phyloP scores from a whole-genome alignment of 2,797 vertebrate species.

The Liparis tanakae region DNA sequence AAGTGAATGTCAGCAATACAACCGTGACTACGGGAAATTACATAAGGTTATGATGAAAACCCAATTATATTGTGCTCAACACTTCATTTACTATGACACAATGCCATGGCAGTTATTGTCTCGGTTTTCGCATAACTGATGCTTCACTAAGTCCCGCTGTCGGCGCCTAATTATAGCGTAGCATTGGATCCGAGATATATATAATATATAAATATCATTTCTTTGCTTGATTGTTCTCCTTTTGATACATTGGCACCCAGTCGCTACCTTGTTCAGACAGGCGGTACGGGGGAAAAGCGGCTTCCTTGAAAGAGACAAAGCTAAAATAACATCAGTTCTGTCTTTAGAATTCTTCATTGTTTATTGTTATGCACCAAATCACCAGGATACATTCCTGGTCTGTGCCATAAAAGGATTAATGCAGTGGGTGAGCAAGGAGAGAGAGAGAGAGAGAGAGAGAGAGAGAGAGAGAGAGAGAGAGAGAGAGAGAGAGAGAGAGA shows the following conservation, averaged over 20 bases:
- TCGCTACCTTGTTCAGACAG: background rate
- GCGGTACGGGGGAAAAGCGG: background rate
- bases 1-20: slow-evolving; percentile 6
- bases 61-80: background rate
- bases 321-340: background rate
- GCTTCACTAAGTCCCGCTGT: background rate
- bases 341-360: background rate
- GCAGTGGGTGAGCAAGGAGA: background rate
- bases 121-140: background rate
- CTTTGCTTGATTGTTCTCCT: background rate
- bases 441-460: background rate
- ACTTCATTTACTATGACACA: background rate
- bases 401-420: background rate
- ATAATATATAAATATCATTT: no score
- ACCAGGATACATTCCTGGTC: background rate
- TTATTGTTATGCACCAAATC: background rate
- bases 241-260: background rate
- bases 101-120: background rate
- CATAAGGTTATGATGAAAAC: slow-evolving; percentile 8
- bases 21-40: slow-evolving; percentile 17
- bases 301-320: background rate
- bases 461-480: background rate
- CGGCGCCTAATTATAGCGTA: background rate
- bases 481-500: background rate
- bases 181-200: background rate